phyloP scores from a whole-genome alignment of 2,888 invertebrate species.

The Pocota personata region DNA sequence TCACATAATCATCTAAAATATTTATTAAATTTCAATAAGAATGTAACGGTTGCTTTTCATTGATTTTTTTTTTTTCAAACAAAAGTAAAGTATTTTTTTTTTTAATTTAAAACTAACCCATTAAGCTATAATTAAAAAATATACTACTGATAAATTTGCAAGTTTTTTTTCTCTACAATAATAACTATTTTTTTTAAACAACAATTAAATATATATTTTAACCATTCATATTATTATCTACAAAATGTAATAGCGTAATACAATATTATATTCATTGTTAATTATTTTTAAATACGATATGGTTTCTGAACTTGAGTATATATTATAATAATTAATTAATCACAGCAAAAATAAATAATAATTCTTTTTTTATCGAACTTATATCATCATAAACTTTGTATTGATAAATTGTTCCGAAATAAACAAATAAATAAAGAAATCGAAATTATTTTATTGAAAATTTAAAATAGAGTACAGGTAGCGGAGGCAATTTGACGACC shows the following conservation, averaged over 20 bases:
- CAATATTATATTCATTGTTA: constrained; percentile 63
- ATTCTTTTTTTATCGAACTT: constrained; percentile 68
- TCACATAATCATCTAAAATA: constrained; percentile 13
- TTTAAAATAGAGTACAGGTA: not conserved
- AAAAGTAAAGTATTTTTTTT: constrained; percentile 38
- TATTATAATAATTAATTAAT: constrained; percentile 62
- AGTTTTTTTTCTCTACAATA: constrained; percentile 4
- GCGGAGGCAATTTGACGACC: not conserved
- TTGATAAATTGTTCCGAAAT: constrained; percentile 67
- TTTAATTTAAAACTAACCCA: constrained; percentile 1
- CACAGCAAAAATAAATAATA: constrained; percentile 39
- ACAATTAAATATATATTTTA: constrained; percentile 43
- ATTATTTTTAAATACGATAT: constrained; percentile 74
- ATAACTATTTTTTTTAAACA: constrained; percentile 3
- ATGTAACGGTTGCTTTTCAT: not conserved
- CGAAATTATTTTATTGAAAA: not conserved
- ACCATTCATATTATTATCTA: constrained; percentile 35
- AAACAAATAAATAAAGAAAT: constrained; percentile 41
- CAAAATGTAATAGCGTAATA: constrained; percentile 35
- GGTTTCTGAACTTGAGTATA: constrained; percentile 73
- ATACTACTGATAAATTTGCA: constrained; percentile 6
- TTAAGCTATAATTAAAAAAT: not conserved
- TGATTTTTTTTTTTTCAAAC: constrained; percentile 8
- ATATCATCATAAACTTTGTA: constrained; percentile 65
- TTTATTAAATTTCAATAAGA: constrained; percentile 22